Conservation (phyloP, 2,888 invertebrate species). For the Ferrisia virgata region DNA sequence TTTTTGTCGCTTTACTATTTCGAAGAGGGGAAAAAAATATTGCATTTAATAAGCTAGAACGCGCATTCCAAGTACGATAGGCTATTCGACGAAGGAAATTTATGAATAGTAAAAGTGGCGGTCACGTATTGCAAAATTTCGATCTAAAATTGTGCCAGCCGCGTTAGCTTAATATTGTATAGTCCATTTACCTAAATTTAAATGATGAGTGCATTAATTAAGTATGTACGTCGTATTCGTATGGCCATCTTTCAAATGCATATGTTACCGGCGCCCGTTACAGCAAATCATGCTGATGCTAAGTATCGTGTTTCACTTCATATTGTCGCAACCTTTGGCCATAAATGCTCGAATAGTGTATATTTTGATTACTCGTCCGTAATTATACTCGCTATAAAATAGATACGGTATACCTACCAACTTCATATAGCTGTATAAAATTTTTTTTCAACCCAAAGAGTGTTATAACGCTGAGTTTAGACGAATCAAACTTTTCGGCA, state of each 20-base stretch:
- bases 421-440: too few relatives aligned
- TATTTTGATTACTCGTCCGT: not conserved
- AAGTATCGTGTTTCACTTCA: not conserved
- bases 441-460: too few relatives aligned
- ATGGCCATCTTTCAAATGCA: not conserved
- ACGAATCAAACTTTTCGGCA: not conserved
- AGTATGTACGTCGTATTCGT: not conserved
- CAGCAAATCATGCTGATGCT: not conserved
- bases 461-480: too few relatives aligned
- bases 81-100: not conserved
- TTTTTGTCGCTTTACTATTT: not conserved
- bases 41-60: not conserved
- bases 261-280: not conserved
- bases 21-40: not conserved
- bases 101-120: not conserved
- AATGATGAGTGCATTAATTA: not conserved
- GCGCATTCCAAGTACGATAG: not conserved
- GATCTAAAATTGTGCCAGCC: not conserved
- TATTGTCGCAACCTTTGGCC: not conserved
- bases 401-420: too few relatives aligned
- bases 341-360: not conserved
- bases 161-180: not conserved
- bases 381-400: too few relatives aligned
- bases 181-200: not conserved
- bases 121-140: not conserved